Evolutionary conservation across 2,113 vertebrate species (phyloP).

Genomic region (Tyrannus savana): DNA sequence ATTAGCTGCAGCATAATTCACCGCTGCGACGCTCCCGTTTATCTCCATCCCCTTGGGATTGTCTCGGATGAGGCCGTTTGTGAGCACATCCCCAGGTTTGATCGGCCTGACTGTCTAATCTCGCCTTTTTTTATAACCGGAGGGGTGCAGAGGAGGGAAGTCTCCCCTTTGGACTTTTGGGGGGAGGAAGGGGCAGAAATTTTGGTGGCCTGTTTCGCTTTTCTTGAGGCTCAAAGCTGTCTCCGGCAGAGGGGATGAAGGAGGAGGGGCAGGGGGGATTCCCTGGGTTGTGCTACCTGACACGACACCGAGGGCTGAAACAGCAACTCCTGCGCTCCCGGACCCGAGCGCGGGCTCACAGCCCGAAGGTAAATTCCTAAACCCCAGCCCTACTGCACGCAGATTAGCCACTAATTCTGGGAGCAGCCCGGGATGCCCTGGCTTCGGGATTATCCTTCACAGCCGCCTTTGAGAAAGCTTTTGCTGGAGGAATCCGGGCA

Average conservation of each 20-base stretch:
- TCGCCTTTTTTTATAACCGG: not conserved
- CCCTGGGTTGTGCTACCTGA: not conserved
- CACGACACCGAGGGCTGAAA: not conserved
- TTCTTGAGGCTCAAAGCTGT: not conserved
- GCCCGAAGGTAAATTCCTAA: not conserved
- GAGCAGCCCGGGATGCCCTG: not conserved
- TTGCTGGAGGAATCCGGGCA: not conserved
- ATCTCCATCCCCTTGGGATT: conserved; percentile 18
- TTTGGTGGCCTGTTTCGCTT: not conserved
- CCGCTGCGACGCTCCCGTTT: not conserved
- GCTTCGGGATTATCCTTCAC: not conserved
- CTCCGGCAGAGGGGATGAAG: not conserved
- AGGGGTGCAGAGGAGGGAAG: not conserved
- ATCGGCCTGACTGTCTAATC: not conserved
- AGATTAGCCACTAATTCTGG: not conserved
- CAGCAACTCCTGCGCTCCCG: not conserved
- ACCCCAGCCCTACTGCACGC: rapidly evolving
- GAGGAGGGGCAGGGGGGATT: not conserved
- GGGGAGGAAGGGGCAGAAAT: not conserved
- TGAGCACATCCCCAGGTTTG: not conserved
- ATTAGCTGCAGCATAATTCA: conserved; percentile 3
- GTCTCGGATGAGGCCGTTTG: not conserved
- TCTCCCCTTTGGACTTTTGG: not conserved
- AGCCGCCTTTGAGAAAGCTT: not conserved
- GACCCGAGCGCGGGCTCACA: not conserved